phyloP scores from a whole-genome alignment of 1,140 invertebrate genomes.

The Drosophila oshimai region DNA sequence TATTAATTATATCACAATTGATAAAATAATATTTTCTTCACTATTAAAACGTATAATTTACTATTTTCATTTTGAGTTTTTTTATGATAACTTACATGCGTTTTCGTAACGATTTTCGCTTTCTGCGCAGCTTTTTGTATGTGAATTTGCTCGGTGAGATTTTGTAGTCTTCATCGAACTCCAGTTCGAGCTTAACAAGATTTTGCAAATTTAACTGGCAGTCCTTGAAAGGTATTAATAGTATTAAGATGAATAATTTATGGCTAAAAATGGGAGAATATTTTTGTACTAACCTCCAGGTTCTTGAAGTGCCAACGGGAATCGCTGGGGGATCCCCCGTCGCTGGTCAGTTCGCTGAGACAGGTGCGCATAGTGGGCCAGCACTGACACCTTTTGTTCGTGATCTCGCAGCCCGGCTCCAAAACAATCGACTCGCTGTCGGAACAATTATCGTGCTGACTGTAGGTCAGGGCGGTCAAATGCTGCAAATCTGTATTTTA shows the following conservation, averaged over 20 bases:
- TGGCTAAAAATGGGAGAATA: neutral
- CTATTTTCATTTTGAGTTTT: too few species aligned
- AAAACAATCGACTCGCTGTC: slow-evolving; percentile 69
- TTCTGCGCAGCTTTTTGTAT: slow-evolving; percentile 79
- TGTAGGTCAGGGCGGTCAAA: slow-evolving; percentile 65
- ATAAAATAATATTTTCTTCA: neutral
- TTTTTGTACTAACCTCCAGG: slow-evolving; percentile 50
- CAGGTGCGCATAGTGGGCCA: slow-evolving; percentile 77
- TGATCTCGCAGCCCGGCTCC: slow-evolving; percentile 79
- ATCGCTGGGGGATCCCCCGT: slow-evolving; percentile 57
- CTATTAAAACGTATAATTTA: neutral
- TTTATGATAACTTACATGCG: slow-evolving; percentile 74
- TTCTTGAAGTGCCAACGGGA: slow-evolving; percentile 80
- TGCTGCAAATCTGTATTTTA: slow-evolving; percentile 60
- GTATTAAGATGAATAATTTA: too few species aligned
- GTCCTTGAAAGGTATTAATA: slow-evolving; percentile 45
- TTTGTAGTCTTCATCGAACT: slow-evolving; percentile 83
- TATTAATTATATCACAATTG: too few species aligned
- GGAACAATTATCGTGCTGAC: slow-evolving; percentile 66
- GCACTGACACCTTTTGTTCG: slow-evolving; percentile 80
- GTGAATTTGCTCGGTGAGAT: slow-evolving; percentile 81
- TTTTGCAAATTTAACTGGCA: slow-evolving; percentile 82
- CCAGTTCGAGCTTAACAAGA: slow-evolving; percentile 77
- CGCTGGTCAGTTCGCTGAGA: slow-evolving; percentile 55
- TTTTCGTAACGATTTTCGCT: slow-evolving; percentile 73